Conservation (phyloP, 2,113 vertebrate genomes). For the Eptesicus fuscus region DNA sequence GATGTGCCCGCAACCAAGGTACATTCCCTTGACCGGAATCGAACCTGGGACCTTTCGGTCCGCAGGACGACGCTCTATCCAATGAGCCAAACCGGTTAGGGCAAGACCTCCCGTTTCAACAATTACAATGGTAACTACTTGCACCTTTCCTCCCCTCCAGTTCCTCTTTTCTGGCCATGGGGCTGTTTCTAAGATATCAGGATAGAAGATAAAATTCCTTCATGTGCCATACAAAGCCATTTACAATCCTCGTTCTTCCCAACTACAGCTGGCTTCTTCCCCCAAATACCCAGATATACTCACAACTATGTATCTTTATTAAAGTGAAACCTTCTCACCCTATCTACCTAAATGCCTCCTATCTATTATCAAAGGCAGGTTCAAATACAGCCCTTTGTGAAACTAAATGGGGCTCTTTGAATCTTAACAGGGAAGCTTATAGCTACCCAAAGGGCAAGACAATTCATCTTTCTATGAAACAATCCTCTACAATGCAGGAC, state of each 20-base stretch:
- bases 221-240: not conserved
- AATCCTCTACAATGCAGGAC: not conserved
- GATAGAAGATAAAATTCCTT: not conserved
- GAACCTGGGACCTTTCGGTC: too few species aligned
- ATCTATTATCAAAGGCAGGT: not conserved
- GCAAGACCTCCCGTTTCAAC: not conserved
- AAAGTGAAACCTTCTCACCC: not conserved
- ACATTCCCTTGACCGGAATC: too few species aligned
- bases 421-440: not conserved
- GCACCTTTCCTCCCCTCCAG: not conserved
- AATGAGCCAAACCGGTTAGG: too few species aligned
- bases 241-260: not conserved
- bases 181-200: not conserved
- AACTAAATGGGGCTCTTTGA: not conserved
- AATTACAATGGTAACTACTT: not conserved
- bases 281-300: not conserved
- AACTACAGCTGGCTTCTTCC: not conserved
- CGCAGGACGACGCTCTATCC: too few species aligned
- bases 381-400: not conserved
- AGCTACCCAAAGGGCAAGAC: not conserved
- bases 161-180: not conserved
- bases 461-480: not conserved
- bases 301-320: not conserved
- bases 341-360: not conserved
- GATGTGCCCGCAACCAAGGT: too few species aligned